A percentile compares a stretch with the other conserved stretches of the same genome.
Evolutionary conservation across 2,888 invertebrate species (phyloP).

Genomic region (Pycnomerus fuliginosus): DNA sequence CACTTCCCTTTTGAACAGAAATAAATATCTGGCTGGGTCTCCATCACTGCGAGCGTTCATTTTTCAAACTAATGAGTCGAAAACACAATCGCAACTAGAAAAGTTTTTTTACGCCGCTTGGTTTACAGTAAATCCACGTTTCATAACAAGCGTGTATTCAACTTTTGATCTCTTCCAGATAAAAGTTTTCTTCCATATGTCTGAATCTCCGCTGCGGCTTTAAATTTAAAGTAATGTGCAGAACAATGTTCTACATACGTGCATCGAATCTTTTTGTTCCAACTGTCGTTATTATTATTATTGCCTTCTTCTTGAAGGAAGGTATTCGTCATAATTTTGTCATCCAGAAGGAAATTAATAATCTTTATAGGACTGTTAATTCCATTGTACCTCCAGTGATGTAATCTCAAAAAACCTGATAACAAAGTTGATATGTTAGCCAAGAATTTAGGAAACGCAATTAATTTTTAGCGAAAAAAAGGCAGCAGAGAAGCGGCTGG

Average conservation of each 20-base stretch:
- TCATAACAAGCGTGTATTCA: constrained; percentile 4
- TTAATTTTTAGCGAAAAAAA: too few species aligned
- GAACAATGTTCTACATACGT: constrained; percentile 17
- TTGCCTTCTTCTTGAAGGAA: too few species aligned
- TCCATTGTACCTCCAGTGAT: too few species aligned
- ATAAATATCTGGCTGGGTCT: constrained; percentile 5
- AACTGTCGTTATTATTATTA: too few species aligned
- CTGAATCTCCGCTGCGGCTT: constrained; percentile 12
- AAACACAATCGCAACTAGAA: constrained; percentile 1
- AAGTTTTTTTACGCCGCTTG: constrained; percentile 1
- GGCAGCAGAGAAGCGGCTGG: too few species aligned
- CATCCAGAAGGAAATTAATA: too few species aligned
- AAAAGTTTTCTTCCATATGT: constrained; percentile 17
- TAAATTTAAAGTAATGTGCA: constrained; percentile 15
- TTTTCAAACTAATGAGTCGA: constrained; percentile 12
- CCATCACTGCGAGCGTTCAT: constrained; percentile 2
- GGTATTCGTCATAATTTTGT: too few species aligned
- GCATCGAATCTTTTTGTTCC: too few species aligned
- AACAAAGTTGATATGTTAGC: too few species aligned
- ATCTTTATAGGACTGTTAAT: too few species aligned
- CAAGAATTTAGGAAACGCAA: too few species aligned
- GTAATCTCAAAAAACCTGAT: too few species aligned
- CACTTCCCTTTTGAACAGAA: constrained; percentile 1
- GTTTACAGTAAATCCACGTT: constrained; percentile 12
- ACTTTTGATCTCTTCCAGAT: constrained; percentile 11